Percentiles rank a stretch among this genome's conserved stretches.
Conservation (phyloP, 1,140 invertebrate genomes). For the Helicoverpa zea region DNA sequence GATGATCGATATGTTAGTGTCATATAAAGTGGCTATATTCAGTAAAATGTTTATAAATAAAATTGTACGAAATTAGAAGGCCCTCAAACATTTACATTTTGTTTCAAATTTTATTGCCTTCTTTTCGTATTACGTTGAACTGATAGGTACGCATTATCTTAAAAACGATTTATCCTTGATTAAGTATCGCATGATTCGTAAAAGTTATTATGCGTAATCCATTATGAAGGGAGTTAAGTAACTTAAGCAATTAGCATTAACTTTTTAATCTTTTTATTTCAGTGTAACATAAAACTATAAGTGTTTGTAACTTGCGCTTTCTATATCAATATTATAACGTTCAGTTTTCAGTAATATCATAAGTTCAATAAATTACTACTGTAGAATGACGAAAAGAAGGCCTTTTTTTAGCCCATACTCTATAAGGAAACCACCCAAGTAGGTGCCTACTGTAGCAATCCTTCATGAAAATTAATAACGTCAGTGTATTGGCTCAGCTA, state of each 20-base stretch:
- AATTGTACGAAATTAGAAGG: no score
- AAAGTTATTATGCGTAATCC: slow-evolving; percentile 7
- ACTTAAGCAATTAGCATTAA: not conserved
- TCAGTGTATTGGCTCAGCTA: slow-evolving; percentile 58
- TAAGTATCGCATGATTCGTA: slow-evolving; percentile 15
- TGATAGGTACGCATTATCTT: not conserved
- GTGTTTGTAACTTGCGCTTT: no score
- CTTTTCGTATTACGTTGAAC: not conserved
- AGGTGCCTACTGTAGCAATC: slow-evolving; percentile 23
- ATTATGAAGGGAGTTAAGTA: not conserved
- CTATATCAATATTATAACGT: no score
- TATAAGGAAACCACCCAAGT: not conserved
- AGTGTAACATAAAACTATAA: no score
- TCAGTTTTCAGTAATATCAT: no score
- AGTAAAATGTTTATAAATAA: no score
- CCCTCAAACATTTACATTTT: not conserved
- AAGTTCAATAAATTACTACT: no score
- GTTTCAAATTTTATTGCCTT: not conserved
- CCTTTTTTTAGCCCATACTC: no score
- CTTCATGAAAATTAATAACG: slow-evolving; percentile 64
- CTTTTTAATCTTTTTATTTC: no score
- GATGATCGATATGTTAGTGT: no score
- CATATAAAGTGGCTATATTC: no score
- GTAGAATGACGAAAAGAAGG: no score
- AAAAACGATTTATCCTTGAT: slow-evolving; percentile 22